phyloP scores from a whole-genome alignment of 2,113 vertebrate species.

The Columba livia region DNA sequence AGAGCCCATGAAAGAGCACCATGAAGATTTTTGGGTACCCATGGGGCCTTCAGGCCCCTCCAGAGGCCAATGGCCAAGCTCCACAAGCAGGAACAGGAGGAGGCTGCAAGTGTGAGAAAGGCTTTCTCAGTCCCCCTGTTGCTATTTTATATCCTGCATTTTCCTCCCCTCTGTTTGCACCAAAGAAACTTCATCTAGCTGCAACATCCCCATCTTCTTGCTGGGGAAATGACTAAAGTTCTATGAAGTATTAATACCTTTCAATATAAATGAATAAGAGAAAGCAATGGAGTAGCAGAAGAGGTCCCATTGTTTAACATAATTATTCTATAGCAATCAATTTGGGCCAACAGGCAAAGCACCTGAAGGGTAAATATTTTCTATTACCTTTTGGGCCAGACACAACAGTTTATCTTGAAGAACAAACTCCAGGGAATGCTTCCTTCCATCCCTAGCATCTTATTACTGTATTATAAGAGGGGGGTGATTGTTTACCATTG shows the following conservation, averaged over 20 bases:
- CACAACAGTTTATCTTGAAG: neutral
- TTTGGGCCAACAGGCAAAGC: neutral
- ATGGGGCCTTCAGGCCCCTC: neutral
- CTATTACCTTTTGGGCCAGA: neutral
- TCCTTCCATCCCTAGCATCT: conserved; percentile 23
- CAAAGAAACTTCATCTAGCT: neutral
- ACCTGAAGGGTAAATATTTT: conserved; percentile 15
- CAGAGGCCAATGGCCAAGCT: neutral
- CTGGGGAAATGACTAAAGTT: neutral
- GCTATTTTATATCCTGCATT: neutral
- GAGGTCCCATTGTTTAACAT: neutral
- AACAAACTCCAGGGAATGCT: neutral
- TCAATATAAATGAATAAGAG: neutral
- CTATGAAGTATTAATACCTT: neutral
- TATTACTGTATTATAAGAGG: neutral
- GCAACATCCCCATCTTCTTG: neutral
- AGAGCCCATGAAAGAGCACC: neutral
- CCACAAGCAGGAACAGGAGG: neutral
- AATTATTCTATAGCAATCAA: neutral
- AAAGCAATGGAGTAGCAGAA: neutral
- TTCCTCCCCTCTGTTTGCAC: neutral
- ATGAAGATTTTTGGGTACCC: neutral
- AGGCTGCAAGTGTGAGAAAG: neutral
- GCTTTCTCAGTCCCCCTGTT: neutral
- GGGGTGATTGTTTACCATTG: neutral